Percentiles rank a stretch among this genome's conserved stretches.
Conservation (phyloP, 2,888 invertebrate species). For the Pandemis cinnamomeana region DNA sequence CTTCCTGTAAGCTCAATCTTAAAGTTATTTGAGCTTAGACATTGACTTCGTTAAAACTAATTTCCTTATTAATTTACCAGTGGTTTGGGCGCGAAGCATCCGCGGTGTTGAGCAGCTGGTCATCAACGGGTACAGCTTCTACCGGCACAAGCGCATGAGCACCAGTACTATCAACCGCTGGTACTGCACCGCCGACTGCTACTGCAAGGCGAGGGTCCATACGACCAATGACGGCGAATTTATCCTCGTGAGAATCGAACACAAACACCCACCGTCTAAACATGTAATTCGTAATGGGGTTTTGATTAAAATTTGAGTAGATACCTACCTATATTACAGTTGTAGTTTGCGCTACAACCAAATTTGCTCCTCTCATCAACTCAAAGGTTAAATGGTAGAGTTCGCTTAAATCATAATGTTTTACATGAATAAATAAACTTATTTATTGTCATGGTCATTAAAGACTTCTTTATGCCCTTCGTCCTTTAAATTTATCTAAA, state of each 20-base stretch:
- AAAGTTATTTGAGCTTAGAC: too few relatives aligned
- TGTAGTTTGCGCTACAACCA: too few relatives aligned
- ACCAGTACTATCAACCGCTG: slow-evolving; percentile 1
- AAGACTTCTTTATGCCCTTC: too few relatives aligned
- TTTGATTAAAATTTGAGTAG: slow-evolving; percentile 33
- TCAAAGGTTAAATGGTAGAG: too few relatives aligned
- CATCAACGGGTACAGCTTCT: slow-evolving; percentile 55
- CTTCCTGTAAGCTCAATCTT: too few relatives aligned
- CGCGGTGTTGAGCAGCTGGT: slow-evolving; percentile 50
- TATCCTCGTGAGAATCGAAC: slow-evolving; percentile 29
- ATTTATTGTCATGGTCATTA: too few relatives aligned
- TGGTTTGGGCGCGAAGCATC: background rate
- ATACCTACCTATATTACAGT: too few relatives aligned
- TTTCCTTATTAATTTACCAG: slow-evolving; percentile 8
- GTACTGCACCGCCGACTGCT: slow-evolving; percentile 26
- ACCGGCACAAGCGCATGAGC: slow-evolving; percentile 42
- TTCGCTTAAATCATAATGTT: too few relatives aligned
- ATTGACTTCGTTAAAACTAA: background rate
- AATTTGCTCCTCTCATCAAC: too few relatives aligned
- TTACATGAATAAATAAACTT: too few relatives aligned
- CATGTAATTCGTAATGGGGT: slow-evolving; percentile 44
- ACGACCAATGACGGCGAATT: slow-evolving; percentile 30
- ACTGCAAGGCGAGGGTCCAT: slow-evolving; percentile 40
- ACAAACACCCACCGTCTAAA: slow-evolving; percentile 43
- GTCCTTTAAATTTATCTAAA: too few relatives aligned